Conservation (phyloP, 2,888 invertebrate genomes). For the Dynastes hyllus region DNA sequence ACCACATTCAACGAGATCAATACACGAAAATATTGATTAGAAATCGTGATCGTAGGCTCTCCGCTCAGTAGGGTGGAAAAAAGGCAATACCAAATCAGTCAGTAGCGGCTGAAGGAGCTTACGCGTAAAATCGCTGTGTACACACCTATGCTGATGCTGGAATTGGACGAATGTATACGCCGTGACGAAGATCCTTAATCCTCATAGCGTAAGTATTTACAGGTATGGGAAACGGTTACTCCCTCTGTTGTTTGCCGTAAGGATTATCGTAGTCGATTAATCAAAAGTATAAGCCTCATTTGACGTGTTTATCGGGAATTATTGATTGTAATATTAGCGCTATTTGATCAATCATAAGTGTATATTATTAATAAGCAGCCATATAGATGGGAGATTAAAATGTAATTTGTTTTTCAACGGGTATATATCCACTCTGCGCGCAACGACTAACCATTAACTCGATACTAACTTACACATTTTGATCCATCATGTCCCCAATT, state of each 20-base stretch:
- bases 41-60: conserved; percentile 11
- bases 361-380: conserved; percentile 46
- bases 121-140: conserved; percentile 26
- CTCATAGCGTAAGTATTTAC: conserved; percentile 14
- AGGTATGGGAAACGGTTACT: conserved; percentile 47
- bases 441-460: conserved; percentile 43
- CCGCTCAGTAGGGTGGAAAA: conserved; percentile 8
- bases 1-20: conserved; percentile 3
- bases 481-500: conserved; percentile 14
- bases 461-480: conserved; percentile 11
- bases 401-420: conserved; percentile 50
- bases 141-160: conserved; percentile 17
- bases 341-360: conserved; percentile 54
- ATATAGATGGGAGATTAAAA: conserved; percentile 52
- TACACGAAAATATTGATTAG: conserved; percentile 28
- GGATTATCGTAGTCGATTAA: conserved; percentile 53
- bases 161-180: neutral
- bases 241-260: conserved; percentile 43
- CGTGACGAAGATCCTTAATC: conserved; percentile 28
- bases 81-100: conserved; percentile 17
- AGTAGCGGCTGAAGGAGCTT: conserved; percentile 26
- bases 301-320: conserved; percentile 55
- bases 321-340: conserved; percentile 54
- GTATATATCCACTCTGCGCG: conserved; percentile 15
- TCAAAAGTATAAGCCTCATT: conserved; percentile 53